Percentiles rank a stretch among this genome's conserved stretches.
Evolutionary conservation across 1,140 invertebrate genomes (phyloP).

Genomic region (Pectinophora gossypiella): DNA sequence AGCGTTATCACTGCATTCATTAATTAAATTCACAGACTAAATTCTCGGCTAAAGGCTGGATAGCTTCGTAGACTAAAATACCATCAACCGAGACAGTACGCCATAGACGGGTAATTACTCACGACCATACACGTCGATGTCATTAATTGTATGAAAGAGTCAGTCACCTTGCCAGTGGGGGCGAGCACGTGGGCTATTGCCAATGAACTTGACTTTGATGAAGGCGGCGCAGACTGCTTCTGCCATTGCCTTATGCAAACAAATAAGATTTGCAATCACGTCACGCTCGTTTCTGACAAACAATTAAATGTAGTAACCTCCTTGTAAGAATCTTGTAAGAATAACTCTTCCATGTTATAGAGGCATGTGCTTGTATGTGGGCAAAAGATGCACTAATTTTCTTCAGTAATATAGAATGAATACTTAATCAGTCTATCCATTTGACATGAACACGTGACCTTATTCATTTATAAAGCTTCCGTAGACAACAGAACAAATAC

Average conservation of each 20-base stretch:
- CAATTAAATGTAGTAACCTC: no score
- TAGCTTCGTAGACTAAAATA: not conserved
- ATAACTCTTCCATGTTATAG: no score
- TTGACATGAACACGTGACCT: no score
- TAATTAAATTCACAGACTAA: no score
- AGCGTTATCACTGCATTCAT: no score
- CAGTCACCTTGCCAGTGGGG: conserved; percentile 55
- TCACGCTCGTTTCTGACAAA: not conserved
- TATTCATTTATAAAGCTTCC: no score
- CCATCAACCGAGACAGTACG: conserved; percentile 2
- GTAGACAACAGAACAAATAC: not conserved
- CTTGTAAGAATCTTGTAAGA: no score
- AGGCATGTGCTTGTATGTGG: no score
- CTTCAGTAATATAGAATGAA: no score
- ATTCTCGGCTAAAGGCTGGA: no score
- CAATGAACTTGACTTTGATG: conserved; percentile 63
- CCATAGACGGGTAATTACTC: conserved; percentile 27
- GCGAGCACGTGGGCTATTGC: conserved; percentile 58
- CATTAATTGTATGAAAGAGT: conserved; percentile 31
- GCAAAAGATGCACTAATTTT: no score
- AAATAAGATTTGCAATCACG: not conserved
- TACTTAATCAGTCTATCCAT: no score
- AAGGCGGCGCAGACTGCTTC: conserved; percentile 35
- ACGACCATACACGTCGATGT: conserved; percentile 23
- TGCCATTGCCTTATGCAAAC: conserved; percentile 4